Percentiles rank a stretch among this genome's conserved stretches.
Conservation (phyloP, 2,888 invertebrate species). For the Poecilobothrus nobilitatus region DNA sequence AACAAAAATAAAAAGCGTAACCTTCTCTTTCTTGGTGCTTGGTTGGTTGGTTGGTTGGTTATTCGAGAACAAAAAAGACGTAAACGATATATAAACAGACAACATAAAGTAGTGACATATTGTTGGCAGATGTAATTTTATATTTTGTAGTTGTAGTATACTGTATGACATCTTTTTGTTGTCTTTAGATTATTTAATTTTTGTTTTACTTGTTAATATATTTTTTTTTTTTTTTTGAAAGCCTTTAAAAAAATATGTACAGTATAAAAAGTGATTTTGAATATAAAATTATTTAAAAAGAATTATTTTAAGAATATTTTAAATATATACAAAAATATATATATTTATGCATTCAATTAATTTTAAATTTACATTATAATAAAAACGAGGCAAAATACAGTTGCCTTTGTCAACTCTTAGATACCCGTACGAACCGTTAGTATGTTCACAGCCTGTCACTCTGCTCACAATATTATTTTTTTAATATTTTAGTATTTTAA, state of each 20-base stretch:
- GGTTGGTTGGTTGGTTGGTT: too few species aligned
- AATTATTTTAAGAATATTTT: background rate
- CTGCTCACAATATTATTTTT: too few species aligned
- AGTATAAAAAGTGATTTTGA: background rate
- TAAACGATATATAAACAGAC: background rate
- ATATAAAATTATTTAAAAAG: background rate
- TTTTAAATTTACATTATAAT: too few species aligned
- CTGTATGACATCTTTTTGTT: background rate
- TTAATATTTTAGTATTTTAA: too few species aligned
- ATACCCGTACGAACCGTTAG: too few species aligned
- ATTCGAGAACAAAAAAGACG: background rate
- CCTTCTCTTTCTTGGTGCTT: background rate
- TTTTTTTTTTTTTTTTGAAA: background rate
- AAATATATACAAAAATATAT: too few species aligned
- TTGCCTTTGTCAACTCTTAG: too few species aligned
- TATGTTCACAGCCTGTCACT: too few species aligned
- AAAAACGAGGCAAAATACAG: too few species aligned
- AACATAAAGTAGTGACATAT: constrained; percentile 6
- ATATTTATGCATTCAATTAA: too few species aligned
- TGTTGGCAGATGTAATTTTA: constrained; percentile 1
- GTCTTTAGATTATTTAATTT: background rate
- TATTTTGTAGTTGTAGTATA: background rate
- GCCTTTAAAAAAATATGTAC: background rate
- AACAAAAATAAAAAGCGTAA: background rate
- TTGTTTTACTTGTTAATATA: background rate